phyloP scores from a whole-genome alignment of 2,113 vertebrate genomes.

The Python bivittatus region DNA sequence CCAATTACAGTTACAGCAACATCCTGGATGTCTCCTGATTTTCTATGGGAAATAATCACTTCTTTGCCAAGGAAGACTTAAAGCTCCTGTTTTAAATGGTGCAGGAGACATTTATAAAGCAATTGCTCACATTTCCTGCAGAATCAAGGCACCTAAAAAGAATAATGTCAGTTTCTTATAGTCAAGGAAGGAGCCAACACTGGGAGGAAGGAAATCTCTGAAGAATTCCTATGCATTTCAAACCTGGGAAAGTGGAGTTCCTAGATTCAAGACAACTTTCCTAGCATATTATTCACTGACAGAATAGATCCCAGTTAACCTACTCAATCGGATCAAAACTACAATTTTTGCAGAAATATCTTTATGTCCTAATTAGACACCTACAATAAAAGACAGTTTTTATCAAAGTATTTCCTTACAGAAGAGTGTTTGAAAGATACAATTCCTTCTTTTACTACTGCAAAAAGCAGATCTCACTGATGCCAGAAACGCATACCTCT shows the following conservation, averaged over 20 bases:
- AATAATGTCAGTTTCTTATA: not conserved
- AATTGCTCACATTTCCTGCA: not conserved
- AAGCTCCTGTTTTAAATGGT: not conserved
- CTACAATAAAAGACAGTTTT: not conserved
- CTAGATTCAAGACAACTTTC: not conserved
- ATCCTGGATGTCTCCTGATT: not conserved
- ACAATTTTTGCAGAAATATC: not conserved
- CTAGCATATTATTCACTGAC: not conserved
- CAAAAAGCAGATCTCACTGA: not conserved
- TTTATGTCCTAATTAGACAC: not conserved
- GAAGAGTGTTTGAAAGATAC: not conserved
- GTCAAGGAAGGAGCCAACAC: not conserved
- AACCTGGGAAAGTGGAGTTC: not conserved
- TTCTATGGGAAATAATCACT: not conserved
- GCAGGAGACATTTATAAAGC: not conserved
- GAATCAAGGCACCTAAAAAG: not conserved
- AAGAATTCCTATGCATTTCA: not conserved
- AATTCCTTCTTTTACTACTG: not conserved
- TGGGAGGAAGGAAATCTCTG: not conserved
- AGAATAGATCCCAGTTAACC: not conserved
- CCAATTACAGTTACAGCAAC: not conserved
- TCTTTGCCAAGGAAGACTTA: not conserved
- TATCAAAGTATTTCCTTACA: not conserved
- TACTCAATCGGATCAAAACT: not conserved
- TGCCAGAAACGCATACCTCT: not conserved